Percentiles rank a stretch among this genome's conserved stretches.
These are phyloP conservation scores for Drosophila athabasca DNA, from an alignment of 1,140 invertebrate species.

Conservation along the genomic window DNA sequence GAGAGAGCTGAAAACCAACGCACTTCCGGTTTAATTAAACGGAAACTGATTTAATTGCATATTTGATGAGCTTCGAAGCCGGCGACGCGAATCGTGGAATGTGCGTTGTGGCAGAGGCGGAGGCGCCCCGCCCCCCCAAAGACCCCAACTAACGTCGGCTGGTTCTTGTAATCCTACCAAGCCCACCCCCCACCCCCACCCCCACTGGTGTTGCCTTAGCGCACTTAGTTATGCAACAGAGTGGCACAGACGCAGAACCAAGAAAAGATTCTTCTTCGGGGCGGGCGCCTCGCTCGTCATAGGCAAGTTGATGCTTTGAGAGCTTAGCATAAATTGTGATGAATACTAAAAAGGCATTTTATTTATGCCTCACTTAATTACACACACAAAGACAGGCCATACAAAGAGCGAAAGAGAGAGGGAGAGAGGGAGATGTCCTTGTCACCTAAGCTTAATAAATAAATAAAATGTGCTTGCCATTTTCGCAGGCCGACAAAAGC, in stretches of 20 bases:
- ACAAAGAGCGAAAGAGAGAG: conserved; percentile 15
- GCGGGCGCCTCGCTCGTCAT: conserved; percentile 43
- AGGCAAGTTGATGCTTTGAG: conserved; percentile 77
- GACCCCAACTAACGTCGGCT: conserved; percentile 24
- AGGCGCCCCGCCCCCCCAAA: conserved; percentile 12
- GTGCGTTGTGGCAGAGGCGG: conserved; percentile 12
- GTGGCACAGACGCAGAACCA: conserved; percentile 31
- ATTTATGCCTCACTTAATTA: conserved; percentile 81
- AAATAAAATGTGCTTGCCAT: conserved; percentile 68
- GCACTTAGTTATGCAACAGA: conserved; percentile 76
- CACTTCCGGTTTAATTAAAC: conserved; percentile 83
- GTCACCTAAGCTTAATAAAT: conserved; percentile 75
- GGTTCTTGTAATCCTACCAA: conserved; percentile 39
- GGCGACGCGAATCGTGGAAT: conserved; percentile 60
- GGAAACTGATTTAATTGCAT: conserved; percentile 84
- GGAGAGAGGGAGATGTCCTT: conserved; percentile 51
- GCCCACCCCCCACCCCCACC: conserved; percentile 1
- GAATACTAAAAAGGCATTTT: conserved; percentile 83
- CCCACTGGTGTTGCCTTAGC: conserved; percentile 35
- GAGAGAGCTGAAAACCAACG: conserved; percentile 62
- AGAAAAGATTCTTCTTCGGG: conserved; percentile 33
- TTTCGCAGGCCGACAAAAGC: conserved; percentile 46
- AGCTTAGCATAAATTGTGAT: conserved; percentile 83
- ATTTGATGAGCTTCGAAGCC: conserved; percentile 82
- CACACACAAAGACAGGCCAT: conserved; percentile 52